Percentiles rank a stretch among this genome's conserved stretches.
Conservation (phyloP, 2,888 invertebrate genomes). For the Agapetus fuscipes region DNA sequence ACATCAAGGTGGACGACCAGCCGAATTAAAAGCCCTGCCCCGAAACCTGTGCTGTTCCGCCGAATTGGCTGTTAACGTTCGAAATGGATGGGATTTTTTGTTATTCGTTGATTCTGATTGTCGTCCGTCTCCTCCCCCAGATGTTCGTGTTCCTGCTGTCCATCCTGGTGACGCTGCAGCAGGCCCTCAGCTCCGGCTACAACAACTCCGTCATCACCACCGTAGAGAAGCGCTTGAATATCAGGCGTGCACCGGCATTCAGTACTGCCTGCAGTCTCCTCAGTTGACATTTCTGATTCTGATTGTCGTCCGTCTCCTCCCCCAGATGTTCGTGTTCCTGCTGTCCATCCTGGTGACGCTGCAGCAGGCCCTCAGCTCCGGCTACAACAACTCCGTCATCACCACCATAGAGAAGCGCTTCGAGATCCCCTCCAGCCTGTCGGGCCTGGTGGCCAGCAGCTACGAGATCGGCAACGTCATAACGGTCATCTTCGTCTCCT, state of each 20-base stretch:
- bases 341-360: slow-evolving; percentile 83
- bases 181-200: slow-evolving; percentile 84
- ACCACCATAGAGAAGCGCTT: slow-evolving; percentile 94
- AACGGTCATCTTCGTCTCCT: slow-evolving; percentile 92
- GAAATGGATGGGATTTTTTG: too few species aligned
- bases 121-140: slow-evolving; percentile 39
- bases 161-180: slow-evolving; percentile 82
- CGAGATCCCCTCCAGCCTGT: slow-evolving; percentile 88
- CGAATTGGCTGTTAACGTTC: too few species aligned
- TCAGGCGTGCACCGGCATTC: too few species aligned
- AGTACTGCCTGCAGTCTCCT: too few species aligned
- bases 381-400: slow-evolving; percentile 91
- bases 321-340: slow-evolving; percentile 78
- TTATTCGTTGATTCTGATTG: too few species aligned
- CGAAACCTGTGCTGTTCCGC: too few species aligned
- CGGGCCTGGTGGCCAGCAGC: slow-evolving; percentile 87
- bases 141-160: slow-evolving; percentile 84
- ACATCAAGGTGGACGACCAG: too few species aligned
- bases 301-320: slow-evolving; percentile 24
- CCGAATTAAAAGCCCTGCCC: too few species aligned
- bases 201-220: slow-evolving; percentile 95
- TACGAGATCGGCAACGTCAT: slow-evolving; percentile 94
- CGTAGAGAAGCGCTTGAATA: slow-evolving; percentile 90
- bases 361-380: slow-evolving; percentile 84
- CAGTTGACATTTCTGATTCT: too few species aligned